Conservation (phyloP, 2,888 invertebrate genomes). For the Lasioglossum vierecki region DNA sequence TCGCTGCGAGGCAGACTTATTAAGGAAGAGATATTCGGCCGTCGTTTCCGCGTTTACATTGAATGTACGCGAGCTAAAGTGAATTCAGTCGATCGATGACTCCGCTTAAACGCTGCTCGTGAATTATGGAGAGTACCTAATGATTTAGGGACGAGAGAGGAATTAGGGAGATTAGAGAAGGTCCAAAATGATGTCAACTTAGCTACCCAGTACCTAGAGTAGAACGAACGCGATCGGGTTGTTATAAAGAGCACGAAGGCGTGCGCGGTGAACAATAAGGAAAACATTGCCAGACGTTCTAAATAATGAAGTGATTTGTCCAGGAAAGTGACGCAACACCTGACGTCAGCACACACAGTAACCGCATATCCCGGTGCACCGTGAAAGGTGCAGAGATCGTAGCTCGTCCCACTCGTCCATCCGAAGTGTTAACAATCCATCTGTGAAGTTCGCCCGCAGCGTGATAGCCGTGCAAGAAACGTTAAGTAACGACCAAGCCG, state of each 20-base stretch:
- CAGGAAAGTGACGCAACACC: background rate
- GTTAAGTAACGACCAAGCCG: background rate
- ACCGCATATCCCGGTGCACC: background rate
- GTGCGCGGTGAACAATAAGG: background rate
- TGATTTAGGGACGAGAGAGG: too few relatives aligned
- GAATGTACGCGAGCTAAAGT: conserved; percentile 3
- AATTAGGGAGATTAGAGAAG: too few relatives aligned
- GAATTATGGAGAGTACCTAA: background rate
- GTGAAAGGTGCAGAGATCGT: background rate
- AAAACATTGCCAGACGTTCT: background rate
- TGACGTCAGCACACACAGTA: background rate
- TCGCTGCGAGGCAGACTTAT: conserved; percentile 52
- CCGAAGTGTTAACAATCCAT: conserved; percentile 10
- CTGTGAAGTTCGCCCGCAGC: conserved; percentile 1
- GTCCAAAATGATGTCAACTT: background rate
- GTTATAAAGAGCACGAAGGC: background rate
- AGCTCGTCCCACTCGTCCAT: background rate
- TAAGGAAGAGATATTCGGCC: conserved; percentile 52
- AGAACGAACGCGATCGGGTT: background rate
- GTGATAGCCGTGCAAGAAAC: background rate
- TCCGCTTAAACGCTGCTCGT: conserved; percentile 15
- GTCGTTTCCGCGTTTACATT: conserved; percentile 61
- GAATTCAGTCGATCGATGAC: conserved; percentile 29
- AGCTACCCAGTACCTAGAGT: background rate
- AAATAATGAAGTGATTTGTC: conserved; percentile 9